phyloP scores from a whole-genome alignment of 2,797 vertebrate genomes.

The Clarias laeviceps region DNA sequence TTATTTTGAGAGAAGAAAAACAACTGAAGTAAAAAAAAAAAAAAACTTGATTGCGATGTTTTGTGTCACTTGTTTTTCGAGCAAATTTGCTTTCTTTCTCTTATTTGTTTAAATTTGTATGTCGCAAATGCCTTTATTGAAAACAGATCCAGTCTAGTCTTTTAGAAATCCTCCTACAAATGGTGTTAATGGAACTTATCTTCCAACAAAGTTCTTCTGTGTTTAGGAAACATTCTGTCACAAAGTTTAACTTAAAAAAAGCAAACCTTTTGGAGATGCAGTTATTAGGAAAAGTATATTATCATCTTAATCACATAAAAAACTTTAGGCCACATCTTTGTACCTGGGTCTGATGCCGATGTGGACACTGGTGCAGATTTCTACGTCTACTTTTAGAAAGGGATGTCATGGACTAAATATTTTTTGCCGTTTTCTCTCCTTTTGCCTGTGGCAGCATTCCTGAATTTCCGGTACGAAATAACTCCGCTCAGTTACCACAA shows the following conservation, averaged over 20 bases:
- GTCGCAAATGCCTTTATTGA: background rate
- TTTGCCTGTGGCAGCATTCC: background rate
- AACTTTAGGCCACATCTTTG: background rate
- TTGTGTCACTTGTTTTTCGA: background rate
- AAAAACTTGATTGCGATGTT: too few relatives aligned
- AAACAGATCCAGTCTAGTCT: background rate
- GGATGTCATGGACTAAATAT: background rate
- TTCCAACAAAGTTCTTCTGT: background rate
- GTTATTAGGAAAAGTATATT: background rate
- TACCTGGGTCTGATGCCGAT: background rate
- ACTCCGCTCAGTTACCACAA: constrained; percentile 5
- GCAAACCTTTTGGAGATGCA: too few relatives aligned
- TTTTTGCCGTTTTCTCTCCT: background rate
- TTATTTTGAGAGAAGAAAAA: background rate
- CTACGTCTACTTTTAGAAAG: background rate
- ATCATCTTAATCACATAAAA: background rate
- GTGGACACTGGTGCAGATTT: background rate
- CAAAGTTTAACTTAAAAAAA: background rate
- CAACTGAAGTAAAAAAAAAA: background rate
- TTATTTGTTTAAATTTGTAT: constrained; percentile 25
- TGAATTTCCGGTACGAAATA: constrained; percentile 13
- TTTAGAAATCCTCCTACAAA: background rate
- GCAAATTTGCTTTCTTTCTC: background rate
- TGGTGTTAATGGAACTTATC: background rate
- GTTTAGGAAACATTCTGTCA: background rate